These are phyloP conservation scores for Isaurus tuberculatus DNA, from an alignment of 92 coral and sea anemone genomes.

Conservation along the genomic window DNA sequence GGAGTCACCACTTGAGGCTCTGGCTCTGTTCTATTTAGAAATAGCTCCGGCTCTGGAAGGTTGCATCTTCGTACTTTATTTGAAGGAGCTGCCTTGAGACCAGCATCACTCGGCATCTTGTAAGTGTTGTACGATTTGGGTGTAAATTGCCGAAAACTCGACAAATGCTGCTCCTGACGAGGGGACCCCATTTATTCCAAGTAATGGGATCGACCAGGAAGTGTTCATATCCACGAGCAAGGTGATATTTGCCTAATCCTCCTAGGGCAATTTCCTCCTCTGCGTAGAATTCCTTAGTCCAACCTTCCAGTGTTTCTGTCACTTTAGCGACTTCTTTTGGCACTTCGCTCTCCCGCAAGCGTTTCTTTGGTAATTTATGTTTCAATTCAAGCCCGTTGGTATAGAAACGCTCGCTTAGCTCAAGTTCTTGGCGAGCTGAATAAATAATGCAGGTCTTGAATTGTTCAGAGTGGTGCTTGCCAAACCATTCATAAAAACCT, in stretches of 20 bases:
- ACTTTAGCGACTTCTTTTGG: constrained; percentile 29
- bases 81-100: constrained; percentile 58
- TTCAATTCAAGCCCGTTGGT: neutral
- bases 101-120: constrained; percentile 63
- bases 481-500: constrained; percentile 50
- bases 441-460: constrained; percentile 41
- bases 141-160: constrained; percentile 41
- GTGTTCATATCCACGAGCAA: constrained; percentile 65
- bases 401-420: neutral
- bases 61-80: constrained; percentile 44
- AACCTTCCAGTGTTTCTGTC: neutral
- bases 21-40: constrained; percentile 41
- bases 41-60: constrained; percentile 68
- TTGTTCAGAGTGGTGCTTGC: neutral
- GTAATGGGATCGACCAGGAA: constrained; percentile 55
- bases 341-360: neutral
- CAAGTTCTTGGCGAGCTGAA: constrained; percentile 23
- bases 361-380: neutral
- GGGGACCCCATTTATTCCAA: constrained; percentile 71
- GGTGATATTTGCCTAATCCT: constrained; percentile 64
- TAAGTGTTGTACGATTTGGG: constrained; percentile 66
- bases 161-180: constrained; percentile 59
- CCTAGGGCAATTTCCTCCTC: constrained; percentile 29
- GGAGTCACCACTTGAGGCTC: constrained; percentile 41
- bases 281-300: constrained; percentile 8